Evolutionary conservation across 2,888 invertebrate genomes (phyloP).

Genomic region (Athalia rosae): DNA sequence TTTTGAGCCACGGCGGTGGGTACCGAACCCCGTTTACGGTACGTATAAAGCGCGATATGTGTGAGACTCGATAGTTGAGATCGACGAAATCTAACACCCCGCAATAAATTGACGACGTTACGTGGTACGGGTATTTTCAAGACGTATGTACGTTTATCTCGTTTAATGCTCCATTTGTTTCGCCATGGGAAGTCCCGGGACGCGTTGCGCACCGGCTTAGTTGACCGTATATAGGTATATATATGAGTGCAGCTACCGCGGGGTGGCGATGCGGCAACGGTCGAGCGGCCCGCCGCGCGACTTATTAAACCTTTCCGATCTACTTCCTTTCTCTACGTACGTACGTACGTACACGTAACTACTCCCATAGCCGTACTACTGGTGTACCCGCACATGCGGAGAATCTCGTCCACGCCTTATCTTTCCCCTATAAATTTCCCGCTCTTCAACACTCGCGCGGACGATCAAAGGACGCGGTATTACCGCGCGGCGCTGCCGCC

Average conservation of each 20-base stretch:
- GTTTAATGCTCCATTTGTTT: slow-evolving; percentile 62
- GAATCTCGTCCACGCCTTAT: background rate
- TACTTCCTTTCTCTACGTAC: too few relatives aligned
- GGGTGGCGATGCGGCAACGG: background rate
- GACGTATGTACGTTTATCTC: slow-evolving; percentile 58
- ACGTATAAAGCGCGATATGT: background rate
- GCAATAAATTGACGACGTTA: slow-evolving; percentile 57
- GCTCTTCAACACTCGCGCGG: background rate
- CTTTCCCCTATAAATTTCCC: slow-evolving; percentile 5
- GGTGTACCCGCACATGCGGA: too few relatives aligned
- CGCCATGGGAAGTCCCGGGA: slow-evolving; percentile 53
- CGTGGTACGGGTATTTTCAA: slow-evolving; percentile 52
- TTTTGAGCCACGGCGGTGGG: too few relatives aligned
- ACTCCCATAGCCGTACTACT: too few relatives aligned
- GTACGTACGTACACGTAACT: too few relatives aligned
- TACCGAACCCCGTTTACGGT: too few relatives aligned
- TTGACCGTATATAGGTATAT: too few relatives aligned
- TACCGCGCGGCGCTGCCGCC: background rate
- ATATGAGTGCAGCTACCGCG: too few relatives aligned
- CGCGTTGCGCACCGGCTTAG: background rate
- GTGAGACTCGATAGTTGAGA: background rate
- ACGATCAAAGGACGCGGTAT: background rate
- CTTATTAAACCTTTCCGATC: too few relatives aligned
- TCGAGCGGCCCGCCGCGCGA: too few relatives aligned
- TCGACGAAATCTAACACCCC: background rate